Base-by-base conservation (phyloP, 2,888 invertebrate genomes). In the Cosmorhoe ocellata region DNA sequence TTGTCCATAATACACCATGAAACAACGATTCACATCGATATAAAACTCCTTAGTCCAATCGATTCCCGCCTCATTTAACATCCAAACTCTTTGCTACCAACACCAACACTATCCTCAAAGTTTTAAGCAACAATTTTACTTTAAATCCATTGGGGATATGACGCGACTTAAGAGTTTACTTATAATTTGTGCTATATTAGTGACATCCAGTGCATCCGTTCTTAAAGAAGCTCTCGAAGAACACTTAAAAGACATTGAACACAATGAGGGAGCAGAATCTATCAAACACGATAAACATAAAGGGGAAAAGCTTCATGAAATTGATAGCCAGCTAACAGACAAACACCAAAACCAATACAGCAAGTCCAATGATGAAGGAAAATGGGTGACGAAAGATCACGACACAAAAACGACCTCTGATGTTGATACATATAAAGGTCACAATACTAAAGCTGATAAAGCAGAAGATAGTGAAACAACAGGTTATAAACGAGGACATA, bases 401-500 rank as follows among this genome's bases (percentile, higher is more conserved):
- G 85, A 87, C 50, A 72, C 74, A 11, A 91, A 91, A 70, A 77
- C 85, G 1, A 73, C 79, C 22, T 79, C 86, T 11, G 90, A 90
- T 13, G 87, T 78, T 34, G 86, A 87, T 58, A 78, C 83, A 1
- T 90, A 87, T 56, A 79, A 81, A 40, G 91, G 91, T 7, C 82
- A 86, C 43, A 81, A 82, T 14, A 66, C 72, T 9, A 79, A 89
- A 54, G 79, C 85, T 55, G 89, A 91, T 49, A 87, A 90, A 67
- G 77, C 74, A 0, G 90, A 91, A 59, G 88, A 88, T 37, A 86
- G 78, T 47, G 75, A 81, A 46, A 76, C 87, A 0, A 74, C 73
- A 9, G 87, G 89, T 8, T 85, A 64, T 43, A 91, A 91, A 59
- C 81, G 84, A 46, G 91, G 87, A 0, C 92, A 93, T 58, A 93